Conservation (phyloP, 2,797 vertebrate species). For the Menidia menidia region DNA sequence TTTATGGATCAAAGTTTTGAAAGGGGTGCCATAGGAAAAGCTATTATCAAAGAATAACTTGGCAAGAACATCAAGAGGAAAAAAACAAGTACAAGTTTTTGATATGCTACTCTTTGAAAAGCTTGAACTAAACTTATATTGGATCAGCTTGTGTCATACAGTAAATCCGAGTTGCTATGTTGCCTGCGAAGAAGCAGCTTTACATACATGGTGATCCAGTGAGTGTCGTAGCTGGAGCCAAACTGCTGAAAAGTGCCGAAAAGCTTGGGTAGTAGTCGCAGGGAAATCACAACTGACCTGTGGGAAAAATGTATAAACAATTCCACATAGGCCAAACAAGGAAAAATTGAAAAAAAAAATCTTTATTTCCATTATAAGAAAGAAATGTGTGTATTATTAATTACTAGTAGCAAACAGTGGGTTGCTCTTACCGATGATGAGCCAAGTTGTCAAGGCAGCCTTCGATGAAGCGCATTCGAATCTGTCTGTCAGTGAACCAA, state of each 20-base stretch:
- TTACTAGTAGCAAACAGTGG: too few relatives aligned
- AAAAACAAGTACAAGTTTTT: too few relatives aligned
- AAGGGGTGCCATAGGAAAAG: too few relatives aligned
- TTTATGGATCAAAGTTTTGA: too few relatives aligned
- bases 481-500: constrained; percentile 99
- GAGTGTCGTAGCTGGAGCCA: constrained; percentile 98
- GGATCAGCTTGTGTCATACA: too few relatives aligned
- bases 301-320: not conserved
- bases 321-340: not conserved
- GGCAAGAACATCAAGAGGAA: too few relatives aligned
- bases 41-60: too few relatives aligned
- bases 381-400: not conserved
- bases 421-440: constrained; percentile 90
- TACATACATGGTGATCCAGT: constrained; percentile 99
- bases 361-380: not conserved
- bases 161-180: not conserved
- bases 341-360: too few relatives aligned
- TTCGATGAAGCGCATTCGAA: constrained; percentile 99
- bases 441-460: constrained; percentile 98
- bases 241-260: constrained; percentile 99
- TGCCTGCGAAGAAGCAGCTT: not conserved
- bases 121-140: too few relatives aligned
- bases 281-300: constrained; percentile 98
- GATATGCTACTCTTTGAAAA: too few relatives aligned
- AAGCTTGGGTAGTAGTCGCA: constrained; percentile 96